Evolutionary conservation across 2,797 vertebrate species (phyloP).

Genomic region (Oryzias sinensis): DNA sequence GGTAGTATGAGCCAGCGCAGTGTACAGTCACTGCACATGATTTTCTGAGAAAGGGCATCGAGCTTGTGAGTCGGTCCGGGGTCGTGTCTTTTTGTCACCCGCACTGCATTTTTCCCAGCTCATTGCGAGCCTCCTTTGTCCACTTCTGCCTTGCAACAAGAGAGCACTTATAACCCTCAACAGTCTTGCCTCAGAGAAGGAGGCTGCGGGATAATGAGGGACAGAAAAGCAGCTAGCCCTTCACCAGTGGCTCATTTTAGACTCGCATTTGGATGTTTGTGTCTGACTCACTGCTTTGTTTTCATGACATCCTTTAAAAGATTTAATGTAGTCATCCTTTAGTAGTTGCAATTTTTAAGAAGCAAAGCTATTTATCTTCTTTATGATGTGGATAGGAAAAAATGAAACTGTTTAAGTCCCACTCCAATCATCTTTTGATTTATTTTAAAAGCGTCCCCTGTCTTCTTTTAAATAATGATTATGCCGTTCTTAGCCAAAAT

Average conservation of each 20-base stretch:
- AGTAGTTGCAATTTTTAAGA: no score
- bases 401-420: no score
- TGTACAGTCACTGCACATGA: background rate
- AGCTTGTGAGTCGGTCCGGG: slow-evolving; percentile 18
- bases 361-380: no score
- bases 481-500: no score
- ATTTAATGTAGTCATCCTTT: no score
- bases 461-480: no score
- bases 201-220: slow-evolving; percentile 46
- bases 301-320: no score
- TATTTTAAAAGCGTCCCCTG: no score
- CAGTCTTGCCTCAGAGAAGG: slow-evolving; percentile 58
- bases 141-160: slow-evolving; percentile 52
- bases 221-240: slow-evolving; percentile 51
- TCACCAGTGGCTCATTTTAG: slow-evolving; percentile 19
- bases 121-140: slow-evolving; percentile 37
- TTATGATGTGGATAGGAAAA: no score
- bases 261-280: slow-evolving; percentile 1
- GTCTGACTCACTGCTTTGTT: slow-evolving; percentile 1
- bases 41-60: slow-evolving; percentile 1
- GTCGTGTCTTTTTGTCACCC: slow-evolving; percentile 29
- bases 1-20: background rate
- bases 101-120: slow-evolving; percentile 31
- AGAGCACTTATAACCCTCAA: slow-evolving; percentile 58
- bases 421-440: no score